phyloP scores from a whole-genome alignment of 2,113 vertebrate genomes.

The Anolis carolinensis region DNA sequence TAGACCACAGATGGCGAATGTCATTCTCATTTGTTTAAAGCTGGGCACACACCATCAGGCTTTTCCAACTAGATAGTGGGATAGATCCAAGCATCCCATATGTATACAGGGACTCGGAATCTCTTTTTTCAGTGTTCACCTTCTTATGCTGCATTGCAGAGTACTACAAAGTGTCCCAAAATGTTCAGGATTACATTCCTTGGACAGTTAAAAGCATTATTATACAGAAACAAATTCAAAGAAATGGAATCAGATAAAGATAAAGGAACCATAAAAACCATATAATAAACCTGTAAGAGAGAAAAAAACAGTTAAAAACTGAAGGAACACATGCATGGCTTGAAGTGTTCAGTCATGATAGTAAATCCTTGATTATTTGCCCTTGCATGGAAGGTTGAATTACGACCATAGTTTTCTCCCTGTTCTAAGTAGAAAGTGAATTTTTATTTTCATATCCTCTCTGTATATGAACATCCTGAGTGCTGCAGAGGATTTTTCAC shows the following conservation, averaged over 20 bases:
- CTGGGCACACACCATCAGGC: accelerated
- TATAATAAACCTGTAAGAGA: too few relatives aligned
- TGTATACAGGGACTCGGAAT: background rate
- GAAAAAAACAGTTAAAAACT: too few relatives aligned
- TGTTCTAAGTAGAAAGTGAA: too few relatives aligned
- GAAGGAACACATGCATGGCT: too few relatives aligned
- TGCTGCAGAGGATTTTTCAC: too few relatives aligned
- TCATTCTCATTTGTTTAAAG: background rate
- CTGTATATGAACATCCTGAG: too few relatives aligned
- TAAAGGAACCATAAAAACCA: background rate
- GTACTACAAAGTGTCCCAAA: background rate
- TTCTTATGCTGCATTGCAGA: background rate
- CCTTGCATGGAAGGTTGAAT: too few relatives aligned
- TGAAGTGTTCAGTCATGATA: too few relatives aligned
- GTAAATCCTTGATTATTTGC: too few relatives aligned
- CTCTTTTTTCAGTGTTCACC: background rate
- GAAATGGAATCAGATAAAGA: background rate
- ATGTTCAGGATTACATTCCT: background rate
- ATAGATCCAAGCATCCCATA: background rate
- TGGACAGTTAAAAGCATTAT: background rate
- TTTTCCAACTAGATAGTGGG: background rate
- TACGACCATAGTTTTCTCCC: too few relatives aligned
- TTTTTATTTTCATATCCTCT: too few relatives aligned
- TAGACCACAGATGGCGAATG: background rate
- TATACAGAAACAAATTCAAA: background rate